phyloP scores from a whole-genome alignment of 2,888 invertebrate species.

The Chironomus tentans region DNA sequence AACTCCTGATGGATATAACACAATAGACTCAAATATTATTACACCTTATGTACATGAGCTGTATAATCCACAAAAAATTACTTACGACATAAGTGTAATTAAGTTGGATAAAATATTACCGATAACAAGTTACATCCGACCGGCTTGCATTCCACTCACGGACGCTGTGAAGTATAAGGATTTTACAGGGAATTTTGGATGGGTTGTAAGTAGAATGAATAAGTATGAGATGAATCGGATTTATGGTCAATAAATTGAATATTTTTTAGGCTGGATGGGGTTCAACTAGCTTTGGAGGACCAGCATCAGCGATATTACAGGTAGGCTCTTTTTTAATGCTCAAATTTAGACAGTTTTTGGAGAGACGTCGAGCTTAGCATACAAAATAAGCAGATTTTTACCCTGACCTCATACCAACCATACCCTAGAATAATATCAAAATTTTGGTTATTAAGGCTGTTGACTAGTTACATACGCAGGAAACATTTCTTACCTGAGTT shows the following conservation, averaged over 20 bases:
- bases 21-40: slow-evolving; percentile 54
- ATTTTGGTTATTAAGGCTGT: no score
- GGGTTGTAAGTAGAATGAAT: not conserved
- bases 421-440: no score
- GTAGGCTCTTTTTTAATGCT: no score
- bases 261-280: slow-evolving; percentile 72
- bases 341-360: no score
- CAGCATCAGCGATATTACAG: slow-evolving; percentile 34
- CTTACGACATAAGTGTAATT: slow-evolving; percentile 73
- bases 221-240: not conserved
- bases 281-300: slow-evolving; percentile 44
- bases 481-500: no score
- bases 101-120: slow-evolving; percentile 47
- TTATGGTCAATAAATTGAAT: not conserved
- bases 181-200: not conserved
- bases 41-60: slow-evolving; percentile 55
- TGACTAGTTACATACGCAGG: no score
- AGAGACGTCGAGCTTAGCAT: no score
- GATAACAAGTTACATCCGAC: slow-evolving; percentile 36
- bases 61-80: slow-evolving; percentile 52
- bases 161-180: not conserved
- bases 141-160: slow-evolving; percentile 4
- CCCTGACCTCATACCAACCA: no score
- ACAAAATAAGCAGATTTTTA: no score
- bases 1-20: slow-evolving; percentile 52